Base-by-base conservation (phyloP, 2,797 vertebrate species). In the Discoglossus pictus region DNA sequence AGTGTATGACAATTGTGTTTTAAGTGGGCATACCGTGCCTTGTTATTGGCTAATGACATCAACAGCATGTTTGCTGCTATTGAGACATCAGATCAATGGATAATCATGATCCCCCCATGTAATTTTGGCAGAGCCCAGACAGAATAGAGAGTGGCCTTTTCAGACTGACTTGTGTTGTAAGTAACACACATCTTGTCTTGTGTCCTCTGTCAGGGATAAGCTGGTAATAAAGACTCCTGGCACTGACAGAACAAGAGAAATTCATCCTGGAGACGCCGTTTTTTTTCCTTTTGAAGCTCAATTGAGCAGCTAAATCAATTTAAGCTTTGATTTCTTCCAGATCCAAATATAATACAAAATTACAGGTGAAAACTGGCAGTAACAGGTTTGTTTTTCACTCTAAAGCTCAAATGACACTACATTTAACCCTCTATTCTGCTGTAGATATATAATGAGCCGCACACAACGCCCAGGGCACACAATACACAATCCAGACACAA, bases 241-340 rank as follows among this genome's bases (percentile, higher is more conserved):
- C 34, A 38, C 34, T 47, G 34, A 69, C 39, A 55, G 51, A 25
- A 55, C 59, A 55, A 42, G 59, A 56, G 31, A 48, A 47, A 56
- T 36, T 35, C 36, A 46, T 40, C 46, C 24, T 34, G 44, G 11
- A 47, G 12, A 13, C 2, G 6, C 23, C 25, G 38, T 24, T 53
- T 23, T 20, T 40, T 60, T 24, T 56, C 25, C 9, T 24, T 51
- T 38, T 62, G 42, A 53, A 55, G 56, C 65, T 61, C 65, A 44
- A 43, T 54, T 53, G 47, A 53, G 39, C 25, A 38, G 31, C 36
- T 39, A 69, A 69, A 69, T 69, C 58, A 69, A 62, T 69, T 62
- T 55, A 48, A 40, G 9, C 59, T 48, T 69, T 62, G 27, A 62
- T 69, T 69, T 69, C 36, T 62, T 55, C 23, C 42, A 48, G 34